Conservation (phyloP, 1,140 invertebrate genomes). For the Acyrthosiphon pisum region DNA sequence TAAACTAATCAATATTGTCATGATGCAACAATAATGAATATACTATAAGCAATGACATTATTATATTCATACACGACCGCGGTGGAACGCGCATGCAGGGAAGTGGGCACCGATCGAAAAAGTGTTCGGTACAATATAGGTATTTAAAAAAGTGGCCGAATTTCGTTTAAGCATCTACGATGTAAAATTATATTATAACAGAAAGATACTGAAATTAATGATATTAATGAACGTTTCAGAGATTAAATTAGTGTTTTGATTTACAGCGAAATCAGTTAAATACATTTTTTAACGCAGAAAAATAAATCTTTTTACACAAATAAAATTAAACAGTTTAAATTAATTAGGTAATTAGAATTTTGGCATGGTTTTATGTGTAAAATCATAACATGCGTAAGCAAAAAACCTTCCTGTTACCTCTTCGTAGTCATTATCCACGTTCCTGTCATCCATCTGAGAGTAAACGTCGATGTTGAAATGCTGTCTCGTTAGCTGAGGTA, state of each 20-base stretch:
- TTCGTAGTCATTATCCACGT: slow-evolving; percentile 43
- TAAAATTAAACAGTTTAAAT: neutral
- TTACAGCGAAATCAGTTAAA: neutral
- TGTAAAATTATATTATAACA: no score
- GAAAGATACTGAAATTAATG: neutral
- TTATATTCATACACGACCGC: neutral
- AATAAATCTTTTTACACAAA: neutral
- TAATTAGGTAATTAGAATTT: neutral
- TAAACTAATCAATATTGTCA: neutral
- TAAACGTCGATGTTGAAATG: slow-evolving; percentile 57
- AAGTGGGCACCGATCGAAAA: neutral
- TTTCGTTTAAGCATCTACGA: no score
- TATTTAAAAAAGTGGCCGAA: no score
- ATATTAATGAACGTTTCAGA: neutral
- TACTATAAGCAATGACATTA: neutral
- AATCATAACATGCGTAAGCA: neutral
- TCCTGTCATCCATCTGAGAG: slow-evolving; percentile 56
- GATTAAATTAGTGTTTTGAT: neutral
- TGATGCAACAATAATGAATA: neutral
- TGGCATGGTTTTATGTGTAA: neutral
- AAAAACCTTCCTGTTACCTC: neutral
- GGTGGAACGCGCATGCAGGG: no score
- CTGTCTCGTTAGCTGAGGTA: slow-evolving; percentile 52
- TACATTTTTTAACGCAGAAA: neutral
- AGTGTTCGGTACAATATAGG: no score